Conservation (phyloP, 2,888 invertebrate genomes). For the Himalopsyche japonica region DNA sequence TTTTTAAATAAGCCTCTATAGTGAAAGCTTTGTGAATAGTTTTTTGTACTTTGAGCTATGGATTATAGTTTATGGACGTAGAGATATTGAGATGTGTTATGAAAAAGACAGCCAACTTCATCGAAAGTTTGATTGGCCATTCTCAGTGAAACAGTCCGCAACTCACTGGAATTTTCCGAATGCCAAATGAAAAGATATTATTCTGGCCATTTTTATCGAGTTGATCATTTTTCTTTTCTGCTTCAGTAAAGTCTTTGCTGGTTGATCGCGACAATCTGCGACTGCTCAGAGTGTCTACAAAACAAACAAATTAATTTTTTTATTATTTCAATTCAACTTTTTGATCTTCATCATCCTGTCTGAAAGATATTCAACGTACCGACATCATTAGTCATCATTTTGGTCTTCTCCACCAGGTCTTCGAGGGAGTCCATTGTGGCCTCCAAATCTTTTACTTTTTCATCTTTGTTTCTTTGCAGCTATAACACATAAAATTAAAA, state of each 20-base stretch:
- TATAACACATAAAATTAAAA: constrained; percentile 3
- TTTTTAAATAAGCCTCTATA: too few relatives aligned
- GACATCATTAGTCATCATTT: constrained; percentile 21
- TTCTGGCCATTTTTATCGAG: constrained; percentile 47
- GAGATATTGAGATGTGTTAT: too few relatives aligned
- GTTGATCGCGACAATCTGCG: constrained; percentile 55
- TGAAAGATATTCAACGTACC: background rate
- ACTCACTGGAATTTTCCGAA: background rate
- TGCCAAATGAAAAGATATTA: background rate
- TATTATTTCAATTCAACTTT: too few relatives aligned
- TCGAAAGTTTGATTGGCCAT: too few relatives aligned
- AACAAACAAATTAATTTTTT: background rate
- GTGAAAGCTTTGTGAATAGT: too few relatives aligned
- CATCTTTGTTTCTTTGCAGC: constrained; percentile 43
- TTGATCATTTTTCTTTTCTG: constrained; percentile 50
- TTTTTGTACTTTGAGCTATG: too few relatives aligned
- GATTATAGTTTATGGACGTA: too few relatives aligned
- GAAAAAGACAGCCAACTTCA: too few relatives aligned
- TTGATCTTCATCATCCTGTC: too few relatives aligned
- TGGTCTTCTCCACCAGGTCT: constrained; percentile 36
- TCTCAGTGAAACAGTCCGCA: background rate
- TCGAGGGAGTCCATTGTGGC: constrained; percentile 34
- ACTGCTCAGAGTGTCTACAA: constrained; percentile 54
- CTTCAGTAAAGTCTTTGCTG: constrained; percentile 52
- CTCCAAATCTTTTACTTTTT: constrained; percentile 37